Base-by-base conservation (phyloP, 2,797 vertebrate genomes). In the Macropodus opercularis region DNA sequence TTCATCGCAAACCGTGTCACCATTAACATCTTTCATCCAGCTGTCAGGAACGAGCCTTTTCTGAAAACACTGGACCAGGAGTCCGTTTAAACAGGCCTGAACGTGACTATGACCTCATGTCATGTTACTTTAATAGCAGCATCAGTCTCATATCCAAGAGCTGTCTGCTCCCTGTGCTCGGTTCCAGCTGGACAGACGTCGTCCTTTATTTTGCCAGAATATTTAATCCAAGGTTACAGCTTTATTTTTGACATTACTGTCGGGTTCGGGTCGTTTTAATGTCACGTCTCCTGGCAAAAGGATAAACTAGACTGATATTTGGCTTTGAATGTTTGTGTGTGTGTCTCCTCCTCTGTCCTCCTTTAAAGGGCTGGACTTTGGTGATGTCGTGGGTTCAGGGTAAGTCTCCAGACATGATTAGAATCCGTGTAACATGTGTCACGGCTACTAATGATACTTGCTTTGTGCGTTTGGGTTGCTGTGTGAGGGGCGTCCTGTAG, bases 21-120 rank as follows among this genome's bases (percentile, higher is more conserved):
- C n/a, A n/a, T n/a, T 18, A 46, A n/a, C 1, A 6, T 43, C 8
- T 48, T 29, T 57, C n/a, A 56, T 17, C 51, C 38, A 36, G 6
- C 21, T 48, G 27, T 43, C 53, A 43, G 1, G 15, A 51, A 47
- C 47, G 24, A 42, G 31, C 8, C 42, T 52, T 49, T n/a, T 12
- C 54, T 38, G 41, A 19, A 70, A 49, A 35, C 9, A 24, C 18
- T 35, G 35, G 19, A 65, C 57, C 17, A 56, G 44, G 35, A 38
- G 18, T 38, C 14, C 3, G 14, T 63, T 36, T 32, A n/a, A 32
- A 42, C 11, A 17, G 13, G 21, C 38, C 24, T 29, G 46, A 43
- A 49, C n/a, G 6, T 52, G 35, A 51, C 41, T 34, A 12, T 47
- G 34, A 29, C 4, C 12, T 43, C 14, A 47, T 24, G 9, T 31